These are phyloP conservation scores for Xanthorhoe designata DNA, from an alignment of 2,888 invertebrate genomes.

Conservation along the genomic window DNA sequence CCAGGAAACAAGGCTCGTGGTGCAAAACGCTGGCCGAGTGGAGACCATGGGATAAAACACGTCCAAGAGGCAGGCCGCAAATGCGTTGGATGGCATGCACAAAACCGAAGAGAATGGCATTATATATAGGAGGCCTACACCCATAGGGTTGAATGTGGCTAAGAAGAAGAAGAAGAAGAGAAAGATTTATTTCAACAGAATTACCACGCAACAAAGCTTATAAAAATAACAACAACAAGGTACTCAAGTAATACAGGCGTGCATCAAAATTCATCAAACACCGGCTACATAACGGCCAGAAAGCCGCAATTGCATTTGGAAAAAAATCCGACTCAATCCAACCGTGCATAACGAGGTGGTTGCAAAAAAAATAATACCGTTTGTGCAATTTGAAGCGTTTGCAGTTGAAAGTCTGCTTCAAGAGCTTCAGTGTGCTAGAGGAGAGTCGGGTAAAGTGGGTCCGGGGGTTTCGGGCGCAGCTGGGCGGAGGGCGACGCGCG, in stretches of 20 bases:
- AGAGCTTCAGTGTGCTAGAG: constrained; percentile 22
- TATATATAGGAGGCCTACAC: too few species aligned
- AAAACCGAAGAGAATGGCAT: too few species aligned
- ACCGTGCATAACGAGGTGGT: constrained; percentile 25
- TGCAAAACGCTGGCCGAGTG: too few species aligned
- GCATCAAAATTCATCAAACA: constrained; percentile 13
- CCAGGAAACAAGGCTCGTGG: too few species aligned
- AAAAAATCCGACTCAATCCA: constrained; percentile 32
- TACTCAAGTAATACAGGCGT: constrained; percentile 1
- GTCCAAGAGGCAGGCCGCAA: too few species aligned
- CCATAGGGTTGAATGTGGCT: too few species aligned
- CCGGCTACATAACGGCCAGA: neutral
- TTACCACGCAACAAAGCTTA: constrained; percentile 1
- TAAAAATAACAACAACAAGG: constrained; percentile 11
- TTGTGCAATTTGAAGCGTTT: constrained; percentile 26
- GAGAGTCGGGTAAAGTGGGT: constrained; percentile 26
- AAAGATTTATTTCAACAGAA: neutral
- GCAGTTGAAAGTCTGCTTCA: constrained; percentile 23
- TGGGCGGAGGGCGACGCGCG: constrained; percentile 66
- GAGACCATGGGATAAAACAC: too few species aligned
- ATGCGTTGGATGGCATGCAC: too few species aligned
- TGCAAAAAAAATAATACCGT: constrained; percentile 33
- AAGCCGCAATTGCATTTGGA: constrained; percentile 28
- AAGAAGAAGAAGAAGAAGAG: too few species aligned
- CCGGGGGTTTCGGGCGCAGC: constrained; percentile 63